phyloP scores from a whole-genome alignment of 1,140 invertebrate genomes.

The Neodiprion lecontei region DNA sequence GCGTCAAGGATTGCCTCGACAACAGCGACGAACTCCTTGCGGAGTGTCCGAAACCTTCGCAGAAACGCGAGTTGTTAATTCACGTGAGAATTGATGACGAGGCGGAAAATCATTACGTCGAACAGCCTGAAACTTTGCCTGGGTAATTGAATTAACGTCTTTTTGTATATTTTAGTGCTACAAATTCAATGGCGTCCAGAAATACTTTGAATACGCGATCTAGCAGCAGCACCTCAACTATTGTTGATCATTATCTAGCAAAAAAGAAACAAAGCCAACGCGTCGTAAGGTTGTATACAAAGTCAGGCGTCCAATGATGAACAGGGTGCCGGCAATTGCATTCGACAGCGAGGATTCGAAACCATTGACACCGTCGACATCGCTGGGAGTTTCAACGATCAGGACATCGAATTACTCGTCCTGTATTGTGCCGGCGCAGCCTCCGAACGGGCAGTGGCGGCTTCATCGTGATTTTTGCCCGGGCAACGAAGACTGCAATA shows the following conservation, averaged over 20 bases:
- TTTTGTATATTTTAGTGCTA: too few relatives aligned
- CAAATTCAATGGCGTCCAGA: not conserved
- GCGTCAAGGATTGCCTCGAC: conserved; percentile 68
- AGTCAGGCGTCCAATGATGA: not conserved
- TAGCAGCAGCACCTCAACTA: too few relatives aligned
- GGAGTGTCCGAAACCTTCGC: conserved; percentile 25
- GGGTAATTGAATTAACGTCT: too few relatives aligned
- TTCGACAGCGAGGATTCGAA: not conserved
- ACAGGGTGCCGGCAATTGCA: not conserved
- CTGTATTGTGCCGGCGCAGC: conserved; percentile 46
- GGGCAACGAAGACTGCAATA: conserved; percentile 33
- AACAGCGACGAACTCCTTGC: conserved; percentile 70
- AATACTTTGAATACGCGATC: too few relatives aligned
- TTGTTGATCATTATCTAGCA: too few relatives aligned
- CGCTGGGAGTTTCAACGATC: not conserved
- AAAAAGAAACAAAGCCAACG: too few relatives aligned
- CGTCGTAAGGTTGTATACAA: too few relatives aligned
- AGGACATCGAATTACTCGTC: too few relatives aligned
- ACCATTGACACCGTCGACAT: not conserved
- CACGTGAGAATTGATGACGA: not conserved
- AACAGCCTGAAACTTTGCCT: too few relatives aligned
- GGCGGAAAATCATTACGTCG: not conserved
- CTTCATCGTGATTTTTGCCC: conserved; percentile 43
- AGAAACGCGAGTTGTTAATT: not conserved
- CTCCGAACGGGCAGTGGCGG: conserved; percentile 45